Conservation (phyloP, 2,888 invertebrate genomes). For the Halocaridina rubra region DNA sequence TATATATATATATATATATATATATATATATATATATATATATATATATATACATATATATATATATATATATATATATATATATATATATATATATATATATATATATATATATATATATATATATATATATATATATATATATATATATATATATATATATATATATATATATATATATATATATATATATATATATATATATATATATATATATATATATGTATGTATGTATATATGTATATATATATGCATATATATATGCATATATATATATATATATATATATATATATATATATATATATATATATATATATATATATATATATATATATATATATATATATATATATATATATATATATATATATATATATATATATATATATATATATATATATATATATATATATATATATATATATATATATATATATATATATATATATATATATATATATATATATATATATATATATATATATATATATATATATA, state of each 20-base stretch:
- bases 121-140: not conserved
- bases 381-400: conserved; percentile 11
- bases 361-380: not conserved
- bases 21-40: not conserved
- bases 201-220: too few species aligned
- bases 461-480: not conserved
- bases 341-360: not conserved
- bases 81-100: not conserved
- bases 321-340: not conserved
- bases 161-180: too few species aligned
- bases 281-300: too few species aligned
- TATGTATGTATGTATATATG: too few species aligned
- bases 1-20: not conserved
- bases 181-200: too few species aligned
- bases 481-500: not conserved
- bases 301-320: too few species aligned
- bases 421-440: not conserved
- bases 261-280: too few species aligned
- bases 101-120: not conserved
- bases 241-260: too few species aligned
- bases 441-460: not conserved
- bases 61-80: conserved; percentile 8
- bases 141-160: not conserved
- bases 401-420: not conserved
- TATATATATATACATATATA: not conserved